A percentile compares a stretch with the other conserved stretches of the same genome.
Evolutionary conservation across 1,140 invertebrate genomes (phyloP).

Genomic region (Drosophila murphyi): DNA sequence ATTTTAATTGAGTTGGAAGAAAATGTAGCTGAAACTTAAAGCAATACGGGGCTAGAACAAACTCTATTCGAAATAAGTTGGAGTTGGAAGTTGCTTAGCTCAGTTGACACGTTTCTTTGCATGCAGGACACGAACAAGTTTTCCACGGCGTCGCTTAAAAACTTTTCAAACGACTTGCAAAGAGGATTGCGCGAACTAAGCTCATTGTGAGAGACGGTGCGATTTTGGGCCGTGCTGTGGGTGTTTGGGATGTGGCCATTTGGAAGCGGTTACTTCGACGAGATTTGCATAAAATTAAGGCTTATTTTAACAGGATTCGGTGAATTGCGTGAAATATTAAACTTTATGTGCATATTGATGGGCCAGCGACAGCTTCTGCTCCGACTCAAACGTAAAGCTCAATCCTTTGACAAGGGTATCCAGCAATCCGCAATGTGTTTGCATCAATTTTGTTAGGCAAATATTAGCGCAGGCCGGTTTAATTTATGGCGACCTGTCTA

Average conservation of each 20-base stretch:
- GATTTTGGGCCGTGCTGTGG: not conserved
- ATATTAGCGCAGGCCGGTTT: conserved; percentile 71
- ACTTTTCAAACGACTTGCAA: conserved; percentile 58
- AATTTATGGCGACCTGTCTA: conserved; percentile 62
- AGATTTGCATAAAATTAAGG: conserved; percentile 81
- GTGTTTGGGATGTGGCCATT: conserved; percentile 16
- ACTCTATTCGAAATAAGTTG: conserved; percentile 38
- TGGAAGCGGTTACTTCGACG: conserved; percentile 57
- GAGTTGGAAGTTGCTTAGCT: conserved; percentile 22
- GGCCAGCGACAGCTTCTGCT: conserved; percentile 23
- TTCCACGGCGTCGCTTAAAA: conserved; percentile 75
- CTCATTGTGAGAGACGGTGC: conserved; percentile 13
- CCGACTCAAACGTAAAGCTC: conserved; percentile 1
- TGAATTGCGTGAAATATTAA: conserved; percentile 75
- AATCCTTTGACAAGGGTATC: conserved; percentile 53
- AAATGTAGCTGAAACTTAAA: conserved; percentile 33
- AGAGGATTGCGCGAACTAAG: conserved; percentile 69
- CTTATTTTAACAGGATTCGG: conserved; percentile 77
- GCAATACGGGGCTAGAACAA: conserved; percentile 42
- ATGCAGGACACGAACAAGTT: conserved; percentile 80
- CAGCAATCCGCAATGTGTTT: conserved; percentile 47
- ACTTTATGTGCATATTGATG: conserved; percentile 81
- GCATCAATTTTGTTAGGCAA: conserved; percentile 72
- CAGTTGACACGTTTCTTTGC: conserved; percentile 75
- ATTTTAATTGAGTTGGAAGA: conserved; percentile 65